Evolutionary conservation across 2,888 invertebrate genomes (phyloP).

Genomic region (Heteromyza rotundicornis): DNA sequence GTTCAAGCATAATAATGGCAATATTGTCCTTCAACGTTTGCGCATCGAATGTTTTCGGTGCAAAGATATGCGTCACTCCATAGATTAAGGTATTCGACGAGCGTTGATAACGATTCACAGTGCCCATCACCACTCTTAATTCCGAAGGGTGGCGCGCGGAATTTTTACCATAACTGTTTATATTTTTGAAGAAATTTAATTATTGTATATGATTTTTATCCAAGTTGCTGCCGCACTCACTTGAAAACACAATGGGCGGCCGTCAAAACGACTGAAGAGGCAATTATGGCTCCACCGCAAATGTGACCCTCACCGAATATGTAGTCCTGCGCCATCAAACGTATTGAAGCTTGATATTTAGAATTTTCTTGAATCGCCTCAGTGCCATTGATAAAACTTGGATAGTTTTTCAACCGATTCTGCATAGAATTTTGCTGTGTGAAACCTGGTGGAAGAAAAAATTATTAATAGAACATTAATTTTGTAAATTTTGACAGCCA

Average conservation of each 20-base stretch:
- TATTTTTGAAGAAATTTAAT: too few relatives aligned
- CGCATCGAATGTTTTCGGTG: slow-evolving; percentile 30
- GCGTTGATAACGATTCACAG: slow-evolving; percentile 39
- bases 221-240: slow-evolving; percentile 38
- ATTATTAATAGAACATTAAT: too few relatives aligned
- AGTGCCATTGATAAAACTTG: too few relatives aligned
- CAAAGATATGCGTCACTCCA: slow-evolving; percentile 39
- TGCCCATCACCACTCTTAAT: slow-evolving; percentile 49
- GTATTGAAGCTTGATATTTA: slow-evolving; percentile 54
- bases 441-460: too few relatives aligned
- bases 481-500: too few relatives aligned
- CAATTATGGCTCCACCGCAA: slow-evolving; percentile 55
- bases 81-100: slow-evolving; percentile 35
- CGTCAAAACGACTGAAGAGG: slow-evolving; percentile 51
- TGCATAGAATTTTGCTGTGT: too few relatives aligned
- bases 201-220: background rate
- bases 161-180: slow-evolving; percentile 15
- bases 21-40: slow-evolving; percentile 41
- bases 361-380: too few relatives aligned
- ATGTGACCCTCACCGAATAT: slow-evolving; percentile 56
- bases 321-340: slow-evolving; percentile 42
- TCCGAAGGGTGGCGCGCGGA: slow-evolving; percentile 51
- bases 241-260: slow-evolving; percentile 50
- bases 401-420: too few relatives aligned
- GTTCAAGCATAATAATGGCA: slow-evolving; percentile 52